A percentile compares a stretch with the other conserved stretches of the same genome.
Evolutionary conservation across 2,113 vertebrate species (phyloP).

Genomic region (Aphyosemion australe): DNA sequence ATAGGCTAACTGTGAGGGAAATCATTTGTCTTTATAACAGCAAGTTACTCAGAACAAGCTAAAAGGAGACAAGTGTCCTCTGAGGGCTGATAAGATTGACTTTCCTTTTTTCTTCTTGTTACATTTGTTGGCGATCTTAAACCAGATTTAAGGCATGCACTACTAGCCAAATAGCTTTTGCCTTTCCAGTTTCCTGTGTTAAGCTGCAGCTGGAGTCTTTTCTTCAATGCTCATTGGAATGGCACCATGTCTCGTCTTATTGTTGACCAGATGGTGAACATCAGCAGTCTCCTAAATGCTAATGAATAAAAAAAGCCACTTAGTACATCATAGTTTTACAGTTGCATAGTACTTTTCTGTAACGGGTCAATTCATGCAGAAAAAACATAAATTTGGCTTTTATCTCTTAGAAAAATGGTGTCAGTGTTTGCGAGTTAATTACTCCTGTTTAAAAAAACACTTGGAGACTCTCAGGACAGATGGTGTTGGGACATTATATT

Average conservation of each 20-base stretch:
- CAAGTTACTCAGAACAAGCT: background rate
- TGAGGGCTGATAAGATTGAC: background rate
- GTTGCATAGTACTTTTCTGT: background rate
- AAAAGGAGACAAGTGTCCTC: background rate
- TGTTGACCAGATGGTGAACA: background rate
- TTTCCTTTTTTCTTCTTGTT: background rate
- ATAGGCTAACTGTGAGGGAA: background rate
- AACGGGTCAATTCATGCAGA: background rate
- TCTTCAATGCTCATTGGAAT: background rate
- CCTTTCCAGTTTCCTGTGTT: background rate
- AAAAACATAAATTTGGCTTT: background rate
- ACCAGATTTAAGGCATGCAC: background rate
- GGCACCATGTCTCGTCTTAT: background rate
- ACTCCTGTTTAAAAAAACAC: constrained; percentile 27
- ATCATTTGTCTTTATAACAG: background rate
- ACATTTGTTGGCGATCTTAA: background rate
- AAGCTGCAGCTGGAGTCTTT: background rate
- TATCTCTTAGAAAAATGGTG: background rate
- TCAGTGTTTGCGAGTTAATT: constrained; percentile 18
- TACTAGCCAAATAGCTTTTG: background rate
- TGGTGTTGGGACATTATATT: constrained; percentile 47
- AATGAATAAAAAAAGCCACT: constrained; percentile 3
- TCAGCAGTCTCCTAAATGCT: background rate
- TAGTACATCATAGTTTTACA: background rate
- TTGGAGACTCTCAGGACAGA: constrained; percentile 21